Evolutionary conservation across 2,113 vertebrate species (phyloP), one percentile per base, ranked within the genome.

Genomic region (Phoxinus phoxinus): DNA sequence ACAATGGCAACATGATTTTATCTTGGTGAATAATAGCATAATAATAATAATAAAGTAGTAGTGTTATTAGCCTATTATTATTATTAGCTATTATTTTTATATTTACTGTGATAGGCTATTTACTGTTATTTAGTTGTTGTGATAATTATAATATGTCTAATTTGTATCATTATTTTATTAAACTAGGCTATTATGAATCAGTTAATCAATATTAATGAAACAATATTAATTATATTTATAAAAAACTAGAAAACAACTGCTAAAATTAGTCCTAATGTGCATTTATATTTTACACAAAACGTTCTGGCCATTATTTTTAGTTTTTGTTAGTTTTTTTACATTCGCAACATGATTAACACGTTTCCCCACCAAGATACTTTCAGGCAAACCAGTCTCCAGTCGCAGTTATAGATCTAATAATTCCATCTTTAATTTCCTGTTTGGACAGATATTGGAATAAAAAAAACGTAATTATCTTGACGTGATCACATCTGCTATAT

Each of bases 321-420:
- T n/a, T n/a, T n/a, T n/a, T n/a, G n/a, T n/a, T n/a, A n/a, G n/a
- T 51, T 51, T 48, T 51, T 51, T 17, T 4, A 19, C 19, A 51
- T 56, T 35, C 9, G 27, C 74, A 76, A 21, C 19, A 58, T 58
- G 81, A 69, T 13, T 46, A 56, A 82, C 58, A 67, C 30, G n/a
- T 56, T 46, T 51, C 51, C 56, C 73, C 30, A 58, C 74, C 0
- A 58, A 86, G 89, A 94, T 93, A 69, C 3, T 94, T 94, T 94
- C 93, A 90, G 48, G 1, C 86, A 90, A 73, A 76, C 65, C 32
- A 25, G 86, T 87, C 84, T 90, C 89, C 87, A 82, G 46, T 87
- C 91, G 91, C 94, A 94, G 95, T 95, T 94, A 93, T 92, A 94
- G 8, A 41, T 91, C 91, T 90, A 59, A 80, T 92, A 93, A 93